A percentile compares a stretch with the other conserved stretches of the same genome.
Evolutionary conservation across 2,888 invertebrate species (phyloP).

Genomic region (Spisula solida): DNA sequence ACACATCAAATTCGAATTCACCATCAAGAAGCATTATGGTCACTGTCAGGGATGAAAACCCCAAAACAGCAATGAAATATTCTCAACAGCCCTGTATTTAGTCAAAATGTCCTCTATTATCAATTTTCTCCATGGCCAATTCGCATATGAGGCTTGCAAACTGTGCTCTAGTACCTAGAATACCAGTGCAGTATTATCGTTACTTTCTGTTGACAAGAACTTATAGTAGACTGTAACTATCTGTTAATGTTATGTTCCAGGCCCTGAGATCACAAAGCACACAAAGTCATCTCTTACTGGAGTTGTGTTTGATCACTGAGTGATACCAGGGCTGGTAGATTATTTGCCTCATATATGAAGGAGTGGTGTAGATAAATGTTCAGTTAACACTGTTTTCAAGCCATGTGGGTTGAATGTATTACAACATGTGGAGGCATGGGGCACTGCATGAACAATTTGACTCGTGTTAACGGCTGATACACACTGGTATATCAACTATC

Average conservation of each 20-base stretch:
- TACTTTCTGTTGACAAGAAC: not conserved
- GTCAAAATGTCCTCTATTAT: too few relatives aligned
- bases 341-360: not conserved
- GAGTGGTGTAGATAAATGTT: not conserved
- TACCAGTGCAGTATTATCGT: not conserved
- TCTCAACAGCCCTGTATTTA: too few relatives aligned
- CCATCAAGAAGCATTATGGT: too few relatives aligned
- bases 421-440: slow-evolving; percentile 48
- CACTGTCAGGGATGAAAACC: too few relatives aligned
- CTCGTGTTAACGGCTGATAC: slow-evolving; percentile 14
- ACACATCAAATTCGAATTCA: too few relatives aligned
- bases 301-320: too few relatives aligned
- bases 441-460: slow-evolving; percentile 42
- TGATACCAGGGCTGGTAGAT: too few relatives aligned
- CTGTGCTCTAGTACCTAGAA: not conserved
- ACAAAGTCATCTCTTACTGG: too few relatives aligned
- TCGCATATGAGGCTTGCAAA: too few relatives aligned
- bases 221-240: not conserved
- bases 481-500: slow-evolving; percentile 21
- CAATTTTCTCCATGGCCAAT: too few relatives aligned
- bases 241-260: not conserved
- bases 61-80: too few relatives aligned
- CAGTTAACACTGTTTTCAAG: slow-evolving; percentile 46
- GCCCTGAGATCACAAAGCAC: too few relatives aligned
- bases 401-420: not conserved